Base-by-base conservation (phyloP, 2,113 vertebrate genomes). In the Cheilinus undulatus region DNA sequence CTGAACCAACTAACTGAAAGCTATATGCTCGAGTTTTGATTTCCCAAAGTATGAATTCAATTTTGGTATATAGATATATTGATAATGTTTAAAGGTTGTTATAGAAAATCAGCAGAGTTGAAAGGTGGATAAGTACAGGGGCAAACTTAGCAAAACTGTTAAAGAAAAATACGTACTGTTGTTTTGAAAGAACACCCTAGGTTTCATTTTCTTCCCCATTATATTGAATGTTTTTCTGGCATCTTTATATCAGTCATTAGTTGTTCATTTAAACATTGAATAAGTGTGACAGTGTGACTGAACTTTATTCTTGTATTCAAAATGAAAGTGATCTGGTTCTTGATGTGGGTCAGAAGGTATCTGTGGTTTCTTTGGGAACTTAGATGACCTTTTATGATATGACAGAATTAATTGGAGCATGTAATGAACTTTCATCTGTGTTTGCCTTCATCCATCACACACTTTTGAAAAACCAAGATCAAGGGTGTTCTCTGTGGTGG, bases 371-470 rank as follows among this genome's bases (percentile, higher is more conserved):
- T 46, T 27, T 23, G 12, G 43, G 50, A 58, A 30, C 13, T 49
- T 17, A 60, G 23, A 52, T 62, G 49, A 66, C 43, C 46, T 28
- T 28, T 2, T 57, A 11, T 61, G 60, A 23, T 53, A 22, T 17
- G 40, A 68, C 2, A 11, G 59, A 46, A 43, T 71, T 32, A 67
- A 57, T 27, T 22, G 36, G 19, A 30, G n/a, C 58, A 20, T 49
- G 56, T 22, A 23, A 26, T 13, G 43, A 27, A 23, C 49, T 51
- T 62, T 19, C 11, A 46, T 70, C 53, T 65, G 23, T 8, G 26
- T 52, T 28, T 22, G 38, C 11, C 58, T 14, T 64, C 51, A 40
- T 74, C 23, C 27, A 27, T 69, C 73, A 71, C 10, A 3, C 12
- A 17, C 30, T 19, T 9, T 20, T n/a, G 17, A 36, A 19, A 34